phyloP scores from a whole-genome alignment of 2,888 invertebrate species.

The Sericinus montela region DNA sequence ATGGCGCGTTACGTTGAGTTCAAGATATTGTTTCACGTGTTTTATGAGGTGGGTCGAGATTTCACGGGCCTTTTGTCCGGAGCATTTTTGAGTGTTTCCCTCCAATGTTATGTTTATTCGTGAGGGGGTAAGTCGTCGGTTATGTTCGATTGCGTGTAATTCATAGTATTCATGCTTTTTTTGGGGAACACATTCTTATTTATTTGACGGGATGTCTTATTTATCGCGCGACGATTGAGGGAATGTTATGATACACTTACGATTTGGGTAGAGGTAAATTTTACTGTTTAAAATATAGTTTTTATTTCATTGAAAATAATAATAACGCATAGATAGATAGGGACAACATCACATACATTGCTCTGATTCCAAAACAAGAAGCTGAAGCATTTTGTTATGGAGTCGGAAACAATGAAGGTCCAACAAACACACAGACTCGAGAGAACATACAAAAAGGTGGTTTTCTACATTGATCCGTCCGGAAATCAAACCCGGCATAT shows the following conservation, averaged over 20 bases:
- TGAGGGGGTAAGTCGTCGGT: slow-evolving; percentile 35
- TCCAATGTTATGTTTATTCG: slow-evolving; percentile 49
- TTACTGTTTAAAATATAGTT: too few relatives aligned
- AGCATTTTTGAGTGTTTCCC: slow-evolving; percentile 63
- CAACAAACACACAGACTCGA: too few relatives aligned
- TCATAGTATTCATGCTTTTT: slow-evolving; percentile 41
- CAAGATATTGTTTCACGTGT: slow-evolving; percentile 76
- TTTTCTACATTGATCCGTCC: too few relatives aligned
- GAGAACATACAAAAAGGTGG: too few relatives aligned
- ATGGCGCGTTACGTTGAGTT: slow-evolving; percentile 29
- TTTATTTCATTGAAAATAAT: too few relatives aligned
- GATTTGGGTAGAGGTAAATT: too few relatives aligned
- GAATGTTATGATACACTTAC: background rate
- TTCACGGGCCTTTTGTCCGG: slow-evolving; percentile 57
- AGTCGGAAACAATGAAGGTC: too few relatives aligned
- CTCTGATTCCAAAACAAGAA: too few relatives aligned
- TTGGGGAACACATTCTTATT: slow-evolving; percentile 42
- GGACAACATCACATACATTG: too few relatives aligned
- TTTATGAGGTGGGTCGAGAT: slow-evolving; percentile 76
- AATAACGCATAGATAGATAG: too few relatives aligned
- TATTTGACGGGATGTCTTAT: slow-evolving; percentile 37
- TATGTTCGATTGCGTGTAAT: slow-evolving; percentile 51
- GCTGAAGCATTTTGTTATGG: too few relatives aligned
- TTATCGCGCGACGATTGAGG: slow-evolving; percentile 28
- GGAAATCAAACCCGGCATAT: too few relatives aligned